Conservation (phyloP, 2,888 invertebrate species). For the Drosophila tanythrix region DNA sequence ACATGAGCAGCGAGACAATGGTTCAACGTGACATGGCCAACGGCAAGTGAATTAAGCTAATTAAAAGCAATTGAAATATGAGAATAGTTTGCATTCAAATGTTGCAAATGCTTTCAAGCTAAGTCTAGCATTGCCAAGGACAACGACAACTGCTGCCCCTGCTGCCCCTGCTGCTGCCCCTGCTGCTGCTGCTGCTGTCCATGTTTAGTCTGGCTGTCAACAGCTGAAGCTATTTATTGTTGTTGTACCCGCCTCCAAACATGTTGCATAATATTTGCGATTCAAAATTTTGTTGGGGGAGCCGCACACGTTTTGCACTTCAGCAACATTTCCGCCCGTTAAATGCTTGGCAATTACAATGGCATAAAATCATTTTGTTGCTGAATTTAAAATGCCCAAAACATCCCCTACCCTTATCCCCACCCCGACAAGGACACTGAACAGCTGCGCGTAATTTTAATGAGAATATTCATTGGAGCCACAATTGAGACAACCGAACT, state of each 20-base stretch:
- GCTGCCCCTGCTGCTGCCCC: not conserved
- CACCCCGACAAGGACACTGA: constrained; percentile 35
- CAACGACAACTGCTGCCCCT: constrained; percentile 3
- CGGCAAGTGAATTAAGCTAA: constrained; percentile 71
- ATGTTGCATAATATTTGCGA: constrained; percentile 61
- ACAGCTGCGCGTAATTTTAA: constrained; percentile 72
- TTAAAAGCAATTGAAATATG: constrained; percentile 71
- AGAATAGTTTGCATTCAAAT: constrained; percentile 70
- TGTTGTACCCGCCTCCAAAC: constrained; percentile 8
- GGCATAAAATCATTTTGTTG: constrained; percentile 70
- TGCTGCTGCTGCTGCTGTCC: not conserved
- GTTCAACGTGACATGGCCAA: constrained; percentile 13
- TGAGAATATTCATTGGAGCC: constrained; percentile 74
- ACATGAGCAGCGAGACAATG: constrained; percentile 5
- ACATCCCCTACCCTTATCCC: constrained; percentile 1
- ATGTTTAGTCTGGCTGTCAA: constrained; percentile 41
- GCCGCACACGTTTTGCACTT: constrained; percentile 70
- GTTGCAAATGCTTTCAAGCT: constrained; percentile 50
- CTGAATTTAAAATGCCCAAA: constrained; percentile 57
- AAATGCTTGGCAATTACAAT: constrained; percentile 69
- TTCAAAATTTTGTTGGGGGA: constrained; percentile 48
- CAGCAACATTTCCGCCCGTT: constrained; percentile 69
- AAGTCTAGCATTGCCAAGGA: constrained; percentile 44
- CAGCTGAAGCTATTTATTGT: constrained; percentile 15
- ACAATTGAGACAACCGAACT: constrained; percentile 63